Base-by-base conservation (phyloP, 2,888 invertebrate species). In the Drosophila demipolita region DNA sequence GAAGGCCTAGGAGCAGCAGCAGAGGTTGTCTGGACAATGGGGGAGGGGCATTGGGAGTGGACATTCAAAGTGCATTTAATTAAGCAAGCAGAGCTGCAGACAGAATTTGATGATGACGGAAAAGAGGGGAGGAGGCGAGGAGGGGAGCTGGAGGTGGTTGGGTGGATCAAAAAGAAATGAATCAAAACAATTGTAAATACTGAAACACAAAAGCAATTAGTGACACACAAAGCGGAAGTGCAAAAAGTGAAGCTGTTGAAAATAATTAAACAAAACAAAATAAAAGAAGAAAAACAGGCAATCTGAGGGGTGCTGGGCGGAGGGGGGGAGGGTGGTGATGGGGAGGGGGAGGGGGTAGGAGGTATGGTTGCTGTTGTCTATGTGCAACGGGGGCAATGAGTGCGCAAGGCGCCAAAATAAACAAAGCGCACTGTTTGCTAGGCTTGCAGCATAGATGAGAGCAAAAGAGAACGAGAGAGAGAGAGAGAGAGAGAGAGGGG, bases 181-280 rank as follows among this genome's bases (percentile, higher is more conserved):
- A 90, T 90, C 90, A 87, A 87, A 90, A 87, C 90, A 89, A 87
- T 89, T 87, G 87, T 90, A 90, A 90, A 87, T 90, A 90, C 75
- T 87, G 84, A 87, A 90, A 89, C 87, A 90, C 87, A 87, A 87
- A 90, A 90, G 87, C 87, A 87, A 87, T 87, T 87, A 87, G 87
- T 90, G 87, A 84, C 87, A 87, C 87, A 90, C 90, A 87, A 90
- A 90, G 89, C 89, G 87, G 89, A 87, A 87, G 87, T 89, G 87
- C 84, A 85, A 85, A 85, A 85, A 89, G 83, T 88, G 85, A 85
- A 90, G 85, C 85, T 85, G 88, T 77, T 85, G 85, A 85, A 85
- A 89, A 85, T 88, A 89, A 85, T 73, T 85, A 77, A 62, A 67
- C 83, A 78, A 71, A 74, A 75, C 45, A 60, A 66, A 62, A 48